A percentile compares a stretch with the other conserved stretches of the same genome.
Evolutionary conservation across 2,113 vertebrate genomes (phyloP).

Genomic region (Xenopus laevis): DNA sequence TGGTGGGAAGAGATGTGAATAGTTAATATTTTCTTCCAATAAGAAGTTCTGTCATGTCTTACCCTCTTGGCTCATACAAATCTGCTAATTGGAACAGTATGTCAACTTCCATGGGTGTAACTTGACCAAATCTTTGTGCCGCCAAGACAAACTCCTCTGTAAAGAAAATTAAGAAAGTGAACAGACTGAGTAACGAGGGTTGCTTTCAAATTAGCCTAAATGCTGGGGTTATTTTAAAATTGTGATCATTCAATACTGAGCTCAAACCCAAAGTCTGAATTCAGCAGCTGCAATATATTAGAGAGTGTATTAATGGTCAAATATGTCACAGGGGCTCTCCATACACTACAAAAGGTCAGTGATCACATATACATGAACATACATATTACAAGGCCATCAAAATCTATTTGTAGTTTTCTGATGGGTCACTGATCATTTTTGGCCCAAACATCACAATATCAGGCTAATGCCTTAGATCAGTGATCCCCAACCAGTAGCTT

Average conservation of each 20-base stretch:
- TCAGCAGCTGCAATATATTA: no score
- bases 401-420: no score
- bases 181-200: slow-evolving; percentile 35
- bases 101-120: slow-evolving; percentile 87
- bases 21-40: no score
- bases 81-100: slow-evolving; percentile 89
- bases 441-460: no score
- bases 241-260: not conserved
- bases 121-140: slow-evolving; percentile 85
- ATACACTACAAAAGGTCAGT: no score
- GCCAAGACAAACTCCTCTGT: slow-evolving; percentile 84
- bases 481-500: no score
- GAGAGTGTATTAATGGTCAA: not conserved
- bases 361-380: no score
- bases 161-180: slow-evolving; percentile 47
- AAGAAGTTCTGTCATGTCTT: slow-evolving; percentile 48
- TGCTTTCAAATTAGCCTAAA: slow-evolving; percentile 13
- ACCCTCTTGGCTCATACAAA: slow-evolving; percentile 80
- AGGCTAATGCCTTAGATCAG: no score
- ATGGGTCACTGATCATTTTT: no score
- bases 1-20: not conserved
- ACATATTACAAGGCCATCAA: no score
- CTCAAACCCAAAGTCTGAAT: no score
- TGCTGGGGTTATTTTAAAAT: slow-evolving; percentile 43
- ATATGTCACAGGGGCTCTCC: no score